Conservation (phyloP, 2,797 vertebrate species). For the Carcharodon carcharias region DNA sequence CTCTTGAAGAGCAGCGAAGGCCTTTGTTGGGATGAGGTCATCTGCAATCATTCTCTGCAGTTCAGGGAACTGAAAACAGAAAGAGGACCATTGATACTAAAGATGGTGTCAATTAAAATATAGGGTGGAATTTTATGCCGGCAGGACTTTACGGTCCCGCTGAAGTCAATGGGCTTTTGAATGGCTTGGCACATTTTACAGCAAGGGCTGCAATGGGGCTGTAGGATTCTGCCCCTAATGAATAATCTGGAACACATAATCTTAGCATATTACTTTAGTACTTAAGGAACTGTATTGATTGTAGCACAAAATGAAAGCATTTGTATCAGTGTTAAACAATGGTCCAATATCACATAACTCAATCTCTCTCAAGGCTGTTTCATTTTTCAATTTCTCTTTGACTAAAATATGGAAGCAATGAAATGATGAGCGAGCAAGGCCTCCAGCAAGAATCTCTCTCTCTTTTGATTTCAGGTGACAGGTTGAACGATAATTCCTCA, state of each 20-base stretch:
- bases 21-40: not conserved
- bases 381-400: not conserved
- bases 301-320: not conserved
- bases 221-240: no score
- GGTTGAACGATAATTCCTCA: not conserved
- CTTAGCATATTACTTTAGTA: not conserved
- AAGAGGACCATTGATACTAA: not conserved
- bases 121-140: no score
- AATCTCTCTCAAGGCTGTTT: not conserved
- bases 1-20: not conserved
- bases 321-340: no score
- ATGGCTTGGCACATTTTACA: no score
- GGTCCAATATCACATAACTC: not conserved
- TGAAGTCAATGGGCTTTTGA: no score
- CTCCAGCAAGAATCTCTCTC: not conserved
- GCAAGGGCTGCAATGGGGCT: no score
- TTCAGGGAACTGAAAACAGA: not conserved
- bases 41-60: not conserved
- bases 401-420: not conserved
- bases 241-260: not conserved
- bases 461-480: slow-evolving; percentile 1
- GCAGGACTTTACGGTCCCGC: no score
- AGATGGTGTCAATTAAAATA: not conserved
- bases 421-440: not conserved
- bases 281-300: not conserved